Percentiles rank a stretch among this genome's conserved stretches.
These are phyloP conservation scores for Menidia beryllina DNA, from an alignment of 2,113 vertebrate genomes.

Conservation along the genomic window DNA sequence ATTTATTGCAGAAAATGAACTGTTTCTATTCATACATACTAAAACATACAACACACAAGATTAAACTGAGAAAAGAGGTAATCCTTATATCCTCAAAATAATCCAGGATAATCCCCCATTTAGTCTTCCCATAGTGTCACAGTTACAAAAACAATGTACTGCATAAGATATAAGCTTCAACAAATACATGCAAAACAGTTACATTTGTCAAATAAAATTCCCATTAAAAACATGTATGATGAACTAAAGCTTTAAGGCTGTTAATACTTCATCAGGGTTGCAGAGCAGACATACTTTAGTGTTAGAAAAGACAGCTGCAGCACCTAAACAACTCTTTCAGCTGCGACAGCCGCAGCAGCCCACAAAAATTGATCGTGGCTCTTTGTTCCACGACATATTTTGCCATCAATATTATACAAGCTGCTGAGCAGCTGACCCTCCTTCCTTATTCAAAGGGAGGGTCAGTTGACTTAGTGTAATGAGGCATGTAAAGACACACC, in stretches of 20 bases:
- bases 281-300: slow-evolving; percentile 26
- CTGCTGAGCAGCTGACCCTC: slow-evolving; percentile 34
- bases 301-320: slow-evolving; percentile 27
- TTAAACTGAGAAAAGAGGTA: slow-evolving; percentile 67
- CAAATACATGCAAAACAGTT: slow-evolving; percentile 62
- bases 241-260: slow-evolving; percentile 50
- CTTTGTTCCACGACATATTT: slow-evolving; percentile 59
- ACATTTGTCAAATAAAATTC: slow-evolving; percentile 43
- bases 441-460: slow-evolving; percentile 4
- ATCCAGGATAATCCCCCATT: slow-evolving; percentile 74
- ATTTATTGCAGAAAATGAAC: slow-evolving; percentile 71
- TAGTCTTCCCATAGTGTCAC: slow-evolving; percentile 54
- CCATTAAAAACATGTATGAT: slow-evolving; percentile 49
- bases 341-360: slow-evolving; percentile 37
- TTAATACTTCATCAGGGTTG: slow-evolving; percentile 68
- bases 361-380: slow-evolving; percentile 49
- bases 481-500: slow-evolving; percentile 67
- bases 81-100: slow-evolving; percentile 64
- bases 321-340: slow-evolving; percentile 17
- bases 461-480: slow-evolving; percentile 63
- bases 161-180: slow-evolving; percentile 34
- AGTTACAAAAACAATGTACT: slow-evolving; percentile 60
- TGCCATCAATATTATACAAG: slow-evolving; percentile 52
- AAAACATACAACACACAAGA: slow-evolving; percentile 63
- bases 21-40: slow-evolving; percentile 47